These are phyloP conservation scores for Muraenolepis orangiensis DNA, from an alignment of 2,797 vertebrate species.

Conservation along the genomic window DNA sequence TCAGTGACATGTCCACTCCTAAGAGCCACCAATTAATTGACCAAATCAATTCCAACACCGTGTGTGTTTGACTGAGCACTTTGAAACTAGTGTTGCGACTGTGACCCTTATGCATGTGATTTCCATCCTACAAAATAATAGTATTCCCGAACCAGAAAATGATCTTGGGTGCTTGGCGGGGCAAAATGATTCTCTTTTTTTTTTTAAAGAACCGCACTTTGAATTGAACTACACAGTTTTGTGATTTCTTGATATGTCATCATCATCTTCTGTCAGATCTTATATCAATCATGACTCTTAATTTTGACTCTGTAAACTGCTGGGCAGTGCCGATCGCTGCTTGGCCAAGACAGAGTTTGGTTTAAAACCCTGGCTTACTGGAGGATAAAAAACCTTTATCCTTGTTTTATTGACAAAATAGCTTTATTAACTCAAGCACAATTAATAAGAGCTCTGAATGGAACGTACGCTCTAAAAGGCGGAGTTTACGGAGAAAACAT, in stretches of 20 bases:
- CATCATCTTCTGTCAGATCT: background rate
- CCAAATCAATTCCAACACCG: constrained; percentile 24
- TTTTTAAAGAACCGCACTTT: background rate
- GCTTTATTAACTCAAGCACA: background rate
- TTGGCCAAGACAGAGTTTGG: background rate
- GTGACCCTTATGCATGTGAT: background rate
- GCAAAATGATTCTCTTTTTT: no score
- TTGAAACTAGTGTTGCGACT: no score
- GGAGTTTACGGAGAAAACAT: background rate
- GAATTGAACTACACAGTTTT: background rate
- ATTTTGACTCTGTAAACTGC: background rate
- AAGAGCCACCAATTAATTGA: constrained; percentile 28
- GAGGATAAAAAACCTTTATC: background rate
- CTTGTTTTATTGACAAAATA: background rate
- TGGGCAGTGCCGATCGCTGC: background rate
- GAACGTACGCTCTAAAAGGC: background rate
- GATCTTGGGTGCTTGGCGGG: background rate
- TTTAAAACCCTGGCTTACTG: background rate
- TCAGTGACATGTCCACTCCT: constrained; percentile 2
- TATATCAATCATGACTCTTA: background rate
- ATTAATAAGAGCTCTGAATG: background rate
- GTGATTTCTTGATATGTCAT: background rate
- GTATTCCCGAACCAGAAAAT: background rate
- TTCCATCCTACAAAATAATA: background rate
- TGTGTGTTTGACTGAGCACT: background rate